Conservation (phyloP, 2,888 invertebrate genomes). For the Meteorus cinctellus region DNA sequence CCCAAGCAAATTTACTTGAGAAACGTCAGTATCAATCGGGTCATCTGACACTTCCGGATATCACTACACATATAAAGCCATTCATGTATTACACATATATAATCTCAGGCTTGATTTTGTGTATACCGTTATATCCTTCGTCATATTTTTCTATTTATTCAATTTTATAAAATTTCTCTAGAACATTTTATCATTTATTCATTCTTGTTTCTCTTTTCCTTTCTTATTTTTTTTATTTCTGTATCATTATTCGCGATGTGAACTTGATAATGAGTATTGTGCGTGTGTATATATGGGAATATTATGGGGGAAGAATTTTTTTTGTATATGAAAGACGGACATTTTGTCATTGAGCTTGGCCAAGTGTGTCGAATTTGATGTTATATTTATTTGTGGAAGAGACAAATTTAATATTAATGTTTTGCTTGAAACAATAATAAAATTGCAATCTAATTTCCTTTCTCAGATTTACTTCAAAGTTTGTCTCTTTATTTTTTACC, state of each 20-base stretch:
- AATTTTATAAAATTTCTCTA: not conserved
- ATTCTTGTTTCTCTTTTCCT: not conserved
- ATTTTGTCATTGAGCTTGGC: slow-evolving; percentile 6
- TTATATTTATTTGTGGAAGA: not conserved
- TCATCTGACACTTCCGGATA: slow-evolving; percentile 16
- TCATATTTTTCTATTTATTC: not conserved
- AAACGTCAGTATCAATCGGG: slow-evolving; percentile 10
- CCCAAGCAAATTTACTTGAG: not conserved
- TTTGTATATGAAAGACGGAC: not conserved
- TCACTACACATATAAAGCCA: not conserved
- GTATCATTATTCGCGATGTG: slow-evolving; percentile 21
- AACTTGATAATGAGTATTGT: slow-evolving; percentile 22
- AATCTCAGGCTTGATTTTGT: not conserved
- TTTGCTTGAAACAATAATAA: slow-evolving; percentile 29
- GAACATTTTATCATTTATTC: not conserved
- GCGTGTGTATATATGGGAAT: slow-evolving; percentile 4
- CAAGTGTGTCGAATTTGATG: not conserved
- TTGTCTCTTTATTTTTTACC: not conserved
- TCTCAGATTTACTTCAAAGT: not conserved
- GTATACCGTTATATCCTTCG: not conserved
- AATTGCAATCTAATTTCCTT: slow-evolving; percentile 17
- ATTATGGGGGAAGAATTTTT: not conserved
- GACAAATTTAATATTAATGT: not conserved
- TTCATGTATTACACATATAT: not conserved
- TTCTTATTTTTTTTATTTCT: not conserved